phyloP scores from a whole-genome alignment of 2,113 vertebrate species.

The Forbesichthys agassizii region DNA sequence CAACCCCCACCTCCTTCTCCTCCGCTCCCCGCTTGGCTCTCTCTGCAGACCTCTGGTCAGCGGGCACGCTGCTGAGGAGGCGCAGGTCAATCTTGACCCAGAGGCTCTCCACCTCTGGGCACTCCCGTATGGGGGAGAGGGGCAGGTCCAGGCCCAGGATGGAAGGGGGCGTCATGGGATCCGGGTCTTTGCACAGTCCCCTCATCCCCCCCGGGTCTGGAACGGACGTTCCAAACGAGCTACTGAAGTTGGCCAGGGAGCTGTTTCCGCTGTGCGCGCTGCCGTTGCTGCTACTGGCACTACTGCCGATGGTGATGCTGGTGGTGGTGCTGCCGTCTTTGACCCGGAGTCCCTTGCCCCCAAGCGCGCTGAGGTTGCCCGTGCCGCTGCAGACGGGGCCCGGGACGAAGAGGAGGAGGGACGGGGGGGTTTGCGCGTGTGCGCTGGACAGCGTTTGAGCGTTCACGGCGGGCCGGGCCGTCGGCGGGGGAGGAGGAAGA shows the following conservation, averaged over 20 bases:
- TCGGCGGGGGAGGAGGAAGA: conserved; percentile 50
- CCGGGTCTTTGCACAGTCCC: conserved; percentile 78
- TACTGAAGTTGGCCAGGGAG: conserved; percentile 79
- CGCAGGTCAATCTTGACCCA: conserved; percentile 94
- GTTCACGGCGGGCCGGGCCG: conserved; percentile 39
- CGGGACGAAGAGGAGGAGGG: conserved; percentile 47
- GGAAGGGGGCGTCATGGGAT: conserved; percentile 71
- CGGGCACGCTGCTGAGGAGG: conserved; percentile 84
- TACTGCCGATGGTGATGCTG: conserved; percentile 45
- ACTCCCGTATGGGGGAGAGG: conserved; percentile 85
- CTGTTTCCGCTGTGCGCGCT: conserved; percentile 46
- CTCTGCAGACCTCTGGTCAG: conserved; percentile 69
- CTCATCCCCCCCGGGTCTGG: conserved; percentile 81
- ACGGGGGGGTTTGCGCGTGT: conserved; percentile 46
- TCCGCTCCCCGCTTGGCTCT: conserved; percentile 19
- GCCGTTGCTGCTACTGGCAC: conserved; percentile 38
- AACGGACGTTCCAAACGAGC: conserved; percentile 79
- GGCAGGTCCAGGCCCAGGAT: conserved; percentile 80
- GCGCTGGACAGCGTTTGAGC: conserved; percentile 59
- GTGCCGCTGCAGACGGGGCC: conserved; percentile 54
- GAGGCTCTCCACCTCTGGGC: conserved; percentile 84
- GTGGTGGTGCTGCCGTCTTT: conserved; percentile 50
- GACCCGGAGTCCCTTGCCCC: conserved; percentile 58
- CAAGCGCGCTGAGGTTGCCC: conserved; percentile 48
- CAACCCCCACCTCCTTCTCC: conserved; percentile 26